Evolutionary conservation across 2,888 invertebrate genomes (phyloP).

Genomic region (Rhimphoctona megacephalus): DNA sequence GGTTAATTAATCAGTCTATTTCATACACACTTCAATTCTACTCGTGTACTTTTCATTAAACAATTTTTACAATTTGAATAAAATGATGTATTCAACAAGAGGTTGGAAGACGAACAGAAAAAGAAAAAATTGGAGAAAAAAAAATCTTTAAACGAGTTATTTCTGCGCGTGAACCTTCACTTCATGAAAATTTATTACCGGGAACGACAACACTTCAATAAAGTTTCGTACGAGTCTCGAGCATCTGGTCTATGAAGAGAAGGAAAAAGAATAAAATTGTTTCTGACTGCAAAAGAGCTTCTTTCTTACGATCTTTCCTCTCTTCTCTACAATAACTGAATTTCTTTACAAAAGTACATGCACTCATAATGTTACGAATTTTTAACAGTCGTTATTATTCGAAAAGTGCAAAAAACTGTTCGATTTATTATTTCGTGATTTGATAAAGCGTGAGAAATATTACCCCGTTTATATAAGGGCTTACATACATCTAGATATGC

Average conservation of each 20-base stretch:
- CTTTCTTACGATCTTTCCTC: constrained; percentile 14
- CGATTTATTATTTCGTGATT: neutral
- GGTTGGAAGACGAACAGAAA: neutral
- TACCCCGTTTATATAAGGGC: neutral
- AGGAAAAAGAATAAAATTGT: constrained; percentile 29
- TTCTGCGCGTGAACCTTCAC: neutral
- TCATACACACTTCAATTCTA: neutral
- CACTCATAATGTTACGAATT: neutral
- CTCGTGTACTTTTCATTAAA: neutral
- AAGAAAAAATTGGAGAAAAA: constrained; percentile 24
- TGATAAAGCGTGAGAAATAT: neutral
- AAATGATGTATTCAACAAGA: constrained; percentile 42
- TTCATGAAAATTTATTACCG: constrained; percentile 51
- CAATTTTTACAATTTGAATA: constrained; percentile 30
- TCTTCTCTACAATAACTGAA: neutral
- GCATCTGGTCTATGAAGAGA: constrained; percentile 18
- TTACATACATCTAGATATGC: too few relatives aligned
- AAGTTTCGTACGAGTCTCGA: constrained; percentile 25
- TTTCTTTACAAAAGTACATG: neutral
- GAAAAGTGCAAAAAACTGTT: neutral
- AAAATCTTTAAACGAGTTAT: constrained; percentile 3
- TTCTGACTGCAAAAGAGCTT: constrained; percentile 10
- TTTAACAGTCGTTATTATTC: neutral
- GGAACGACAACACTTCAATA: constrained; percentile 19
- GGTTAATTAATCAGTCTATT: neutral